Evolutionary conservation across 2,113 vertebrate genomes (phyloP).

Genomic region (Dicentrarchus labrax): DNA sequence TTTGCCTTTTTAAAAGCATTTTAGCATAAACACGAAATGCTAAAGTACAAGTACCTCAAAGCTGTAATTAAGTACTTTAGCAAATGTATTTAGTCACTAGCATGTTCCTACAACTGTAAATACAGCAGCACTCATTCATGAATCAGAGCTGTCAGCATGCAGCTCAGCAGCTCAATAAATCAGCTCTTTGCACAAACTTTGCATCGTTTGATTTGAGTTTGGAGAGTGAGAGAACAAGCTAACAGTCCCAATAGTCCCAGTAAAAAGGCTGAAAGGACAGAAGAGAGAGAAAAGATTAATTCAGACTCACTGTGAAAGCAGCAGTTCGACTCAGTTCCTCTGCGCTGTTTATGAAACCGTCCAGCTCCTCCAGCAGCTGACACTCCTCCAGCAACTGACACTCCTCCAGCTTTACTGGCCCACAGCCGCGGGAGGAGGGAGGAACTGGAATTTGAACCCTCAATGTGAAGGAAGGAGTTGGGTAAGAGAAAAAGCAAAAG

Average conservation of each 20-base stretch:
- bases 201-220: not conserved
- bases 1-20: not conserved
- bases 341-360: too few species aligned
- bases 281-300: not conserved
- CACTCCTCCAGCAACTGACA: not conserved
- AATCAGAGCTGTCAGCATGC: not conserved
- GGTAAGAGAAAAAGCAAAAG: not conserved
- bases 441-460: conserved; percentile 24
- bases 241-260: not conserved
- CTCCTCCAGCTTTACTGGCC: too few species aligned
- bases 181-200: not conserved
- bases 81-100: not conserved
- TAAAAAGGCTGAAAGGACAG: not conserved
- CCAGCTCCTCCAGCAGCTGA: not conserved
- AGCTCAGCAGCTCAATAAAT: not conserved
- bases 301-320: conserved; percentile 34
- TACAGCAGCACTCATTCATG: not conserved
- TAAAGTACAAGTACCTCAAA: not conserved
- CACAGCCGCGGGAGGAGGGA: not conserved
- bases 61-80: not conserved
- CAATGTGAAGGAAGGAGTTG: not conserved
- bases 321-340: not conserved
- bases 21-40: not conserved
- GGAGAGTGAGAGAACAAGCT: not conserved
- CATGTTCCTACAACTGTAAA: not conserved